Base-by-base conservation (phyloP, 2,797 vertebrate genomes). In the Florisuga fusca region DNA sequence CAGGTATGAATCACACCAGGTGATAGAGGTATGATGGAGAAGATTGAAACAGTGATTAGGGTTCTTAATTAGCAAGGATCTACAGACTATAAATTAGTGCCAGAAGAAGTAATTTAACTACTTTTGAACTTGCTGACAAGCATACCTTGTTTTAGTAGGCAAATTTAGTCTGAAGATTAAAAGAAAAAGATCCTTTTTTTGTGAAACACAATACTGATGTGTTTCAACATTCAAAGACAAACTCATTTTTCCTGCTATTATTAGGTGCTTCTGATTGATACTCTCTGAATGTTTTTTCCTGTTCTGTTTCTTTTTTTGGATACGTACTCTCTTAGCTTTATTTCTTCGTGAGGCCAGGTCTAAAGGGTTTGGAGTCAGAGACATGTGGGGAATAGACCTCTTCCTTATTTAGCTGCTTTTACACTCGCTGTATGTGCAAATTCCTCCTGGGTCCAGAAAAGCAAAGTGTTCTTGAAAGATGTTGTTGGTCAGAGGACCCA, bases 31-130 rank as follows among this genome's bases (percentile, higher is more conserved):
- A 75, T 90, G 69, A 82, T 46, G 72, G 86, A 84, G 78, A 93
- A 93, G 94, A 95, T 79, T 79, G 86, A 96, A 94, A 78, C 36
- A 87, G 93, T 85, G 87, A 95, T 97, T 89, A 95, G 89, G 34
- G 21, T 71, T 93, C 89, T 95, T 96, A 95, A 96, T 96, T 95
- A 97, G 87, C 61, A 88, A 63, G 74, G 66, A 93, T 94, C 95
- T 95, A 91, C 85, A 96, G 89, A 85, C 95, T 94, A 93, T 94
- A 92, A 96, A 96, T 96, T 93, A 86, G 33, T 95, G 90, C 72
- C 91, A 82, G 58, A 41, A 89, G 71, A 93, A 84, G 87, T 92
- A 90, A 94, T 91, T 95, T 96, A 95, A 51, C 46, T 26, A 19
- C 64, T 93, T 96, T 95, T 93, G 75, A 89, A 80, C 74, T 61